A percentile compares a stretch with the other conserved stretches of the same genome.
These are phyloP conservation scores for Cabera pusaria DNA, from an alignment of 2,888 invertebrate species.

Conservation along the genomic window DNA sequence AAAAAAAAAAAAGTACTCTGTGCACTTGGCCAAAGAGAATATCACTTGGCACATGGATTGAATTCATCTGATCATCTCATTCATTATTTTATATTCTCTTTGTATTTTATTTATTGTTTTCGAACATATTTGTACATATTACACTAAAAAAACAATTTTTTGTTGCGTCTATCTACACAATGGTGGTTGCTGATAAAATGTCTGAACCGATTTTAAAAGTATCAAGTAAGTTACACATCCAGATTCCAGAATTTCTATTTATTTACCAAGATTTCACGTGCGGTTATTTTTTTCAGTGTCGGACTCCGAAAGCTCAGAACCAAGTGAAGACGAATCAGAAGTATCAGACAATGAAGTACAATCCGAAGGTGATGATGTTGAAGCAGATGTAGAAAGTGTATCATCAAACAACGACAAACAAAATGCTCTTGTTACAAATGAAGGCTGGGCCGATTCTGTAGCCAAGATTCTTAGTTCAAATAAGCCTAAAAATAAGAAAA, in stretches of 20 bases:
- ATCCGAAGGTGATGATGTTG: slow-evolving; percentile 33
- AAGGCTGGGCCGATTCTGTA: slow-evolving; percentile 93
- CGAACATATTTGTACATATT: no score
- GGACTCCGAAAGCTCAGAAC: slow-evolving; percentile 56
- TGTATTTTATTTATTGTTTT: no score
- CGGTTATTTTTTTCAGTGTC: slow-evolving; percentile 35
- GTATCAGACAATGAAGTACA: slow-evolving; percentile 51
- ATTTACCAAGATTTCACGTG: no score
- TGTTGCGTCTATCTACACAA: slow-evolving; percentile 34
- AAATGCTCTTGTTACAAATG: slow-evolving; percentile 73
- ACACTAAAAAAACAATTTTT: no score
- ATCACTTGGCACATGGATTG: no score
- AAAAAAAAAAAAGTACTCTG: no score
- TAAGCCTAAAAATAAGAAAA: slow-evolving; percentile 89
- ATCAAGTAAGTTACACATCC: slow-evolving; percentile 50
- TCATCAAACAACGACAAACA: slow-evolving; percentile 33
- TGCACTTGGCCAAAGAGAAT: no score
- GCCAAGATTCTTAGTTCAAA: slow-evolving; percentile 89
- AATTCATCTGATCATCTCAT: no score
- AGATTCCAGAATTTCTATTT: not conserved
- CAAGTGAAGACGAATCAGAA: slow-evolving; percentile 50
- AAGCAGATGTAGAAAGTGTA: slow-evolving; percentile 42
- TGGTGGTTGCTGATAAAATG: slow-evolving; percentile 59
- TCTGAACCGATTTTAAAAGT: slow-evolving; percentile 59
- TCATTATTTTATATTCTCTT: no score